These are phyloP conservation scores for Epizoanthus rinbou DNA, from an alignment of 92 coral and sea anemone genomes.

Conservation along the genomic window DNA sequence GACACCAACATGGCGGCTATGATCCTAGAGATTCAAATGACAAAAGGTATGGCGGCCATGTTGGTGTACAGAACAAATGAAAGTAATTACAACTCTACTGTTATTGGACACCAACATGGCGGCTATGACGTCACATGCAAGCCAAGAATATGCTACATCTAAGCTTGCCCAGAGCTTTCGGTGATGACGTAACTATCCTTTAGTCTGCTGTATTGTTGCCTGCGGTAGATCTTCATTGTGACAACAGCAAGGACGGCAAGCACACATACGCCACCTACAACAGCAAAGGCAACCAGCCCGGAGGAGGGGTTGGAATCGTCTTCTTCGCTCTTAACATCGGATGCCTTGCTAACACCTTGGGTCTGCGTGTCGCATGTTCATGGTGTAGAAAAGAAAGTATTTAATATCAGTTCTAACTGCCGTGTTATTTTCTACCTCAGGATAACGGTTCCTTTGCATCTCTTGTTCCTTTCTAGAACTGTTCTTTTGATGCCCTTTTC, in stretches of 20 bases:
- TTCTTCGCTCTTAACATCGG: background rate
- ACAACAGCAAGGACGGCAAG: constrained; percentile 18
- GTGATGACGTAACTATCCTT: constrained; percentile 3
- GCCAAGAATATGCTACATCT: background rate
- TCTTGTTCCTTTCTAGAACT: too few species aligned
- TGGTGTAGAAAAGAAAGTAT: background rate
- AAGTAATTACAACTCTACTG: too few species aligned
- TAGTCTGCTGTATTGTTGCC: constrained; percentile 26
- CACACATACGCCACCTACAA: constrained; percentile 21
- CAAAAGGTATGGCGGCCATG: too few species aligned
- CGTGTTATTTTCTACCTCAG: too few species aligned
- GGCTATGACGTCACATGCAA: too few species aligned
- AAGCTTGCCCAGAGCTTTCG: constrained; percentile 20
- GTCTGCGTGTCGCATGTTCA: background rate
- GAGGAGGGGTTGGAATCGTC: constrained; percentile 15
- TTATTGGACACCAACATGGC: too few species aligned
- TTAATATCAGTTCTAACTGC: background rate
- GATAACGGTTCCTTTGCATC: too few species aligned
- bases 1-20: too few species aligned
- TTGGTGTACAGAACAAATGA: too few species aligned
- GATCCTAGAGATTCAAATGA: too few species aligned
- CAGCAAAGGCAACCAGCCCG: constrained; percentile 16
- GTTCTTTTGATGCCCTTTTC: too few species aligned
- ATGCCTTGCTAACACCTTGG: background rate
- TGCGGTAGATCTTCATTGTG: background rate